Base-by-base conservation (phyloP, 2,888 invertebrate species). In the Euzophera pinguis region DNA sequence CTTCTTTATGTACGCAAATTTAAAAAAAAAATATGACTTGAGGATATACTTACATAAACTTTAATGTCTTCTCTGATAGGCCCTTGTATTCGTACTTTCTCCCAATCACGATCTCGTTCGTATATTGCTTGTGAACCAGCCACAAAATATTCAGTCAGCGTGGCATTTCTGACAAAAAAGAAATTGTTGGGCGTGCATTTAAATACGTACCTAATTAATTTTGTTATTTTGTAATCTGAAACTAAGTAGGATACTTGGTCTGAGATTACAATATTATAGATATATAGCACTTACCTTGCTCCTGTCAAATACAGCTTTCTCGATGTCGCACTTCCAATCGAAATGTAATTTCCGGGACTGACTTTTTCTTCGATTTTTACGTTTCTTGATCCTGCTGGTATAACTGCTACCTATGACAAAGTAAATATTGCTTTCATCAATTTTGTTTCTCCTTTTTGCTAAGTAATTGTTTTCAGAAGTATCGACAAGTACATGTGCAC, bases 111-210 rank as follows among this genome's bases (percentile, higher is more conserved):
- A 64, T 93, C 93, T 62, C 96, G 90, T 79, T 94, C 93, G 84
- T 97, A 97, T 57, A 96, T 91, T 47, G 96, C 93, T 60, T 94
- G 93, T 1, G 95, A 92, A 49, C 95, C 96, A 12, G 95, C 96
- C 50, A 96, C 94, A 60, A 93, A 92, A 78, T 97, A 97, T 82
- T 97, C 97, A 47, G 95, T 94, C 85, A 93, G 76, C 14, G 93
- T 92, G 61, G 94, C 92, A 63, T 93, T 92, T 64, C 95, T 95
- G 76, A 39, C 75, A 78, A 32, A 32, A 7, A 4, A 9, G 3
- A 1, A 7, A 32, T 32, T 32, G n/a, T n/a, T n/a, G n/a, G n/a
- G n/a, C n/a, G n/a, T n/a, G n/a, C n/a, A n/a, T n/a, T n/a, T n/a
- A n/a, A n/a, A n/a, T n/a, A n/a, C n/a, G n/a, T n/a, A n/a, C n/a